These are phyloP conservation scores for Thalassaphorura encarpata DNA, from an alignment of 1,140 invertebrate genomes.

Conservation along the genomic window DNA sequence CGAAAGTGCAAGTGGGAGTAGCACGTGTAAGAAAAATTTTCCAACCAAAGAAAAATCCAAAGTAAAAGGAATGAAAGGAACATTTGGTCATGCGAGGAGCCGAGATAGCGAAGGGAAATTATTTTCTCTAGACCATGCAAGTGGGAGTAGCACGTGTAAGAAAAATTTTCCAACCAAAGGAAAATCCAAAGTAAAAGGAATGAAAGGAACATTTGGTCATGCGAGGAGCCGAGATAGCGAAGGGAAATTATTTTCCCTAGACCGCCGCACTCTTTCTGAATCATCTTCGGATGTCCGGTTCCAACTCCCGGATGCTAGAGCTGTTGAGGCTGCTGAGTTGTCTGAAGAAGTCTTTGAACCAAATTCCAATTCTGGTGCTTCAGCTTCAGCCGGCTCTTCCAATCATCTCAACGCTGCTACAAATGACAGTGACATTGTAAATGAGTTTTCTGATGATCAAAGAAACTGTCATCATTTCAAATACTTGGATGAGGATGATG, in stretches of 20 bases:
- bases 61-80: too few species aligned
- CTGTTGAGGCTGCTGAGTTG: neutral
- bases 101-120: neutral
- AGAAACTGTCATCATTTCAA: neutral
- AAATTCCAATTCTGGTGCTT: neutral
- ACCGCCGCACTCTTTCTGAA: constrained; percentile 15
- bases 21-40: too few species aligned
- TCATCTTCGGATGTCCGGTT: constrained; percentile 1
- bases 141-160: too few species aligned
- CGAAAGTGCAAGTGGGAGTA: too few species aligned
- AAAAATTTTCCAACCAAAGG: too few species aligned
- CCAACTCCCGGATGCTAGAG: too few species aligned
- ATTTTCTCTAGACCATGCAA: too few species aligned
- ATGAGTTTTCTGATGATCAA: neutral
- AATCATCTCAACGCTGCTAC: neutral
- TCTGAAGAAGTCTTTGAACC: neutral
- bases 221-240: neutral
- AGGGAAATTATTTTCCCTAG: constrained; percentile 14
- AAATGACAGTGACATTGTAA: neutral
- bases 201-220: constrained; percentile 10
- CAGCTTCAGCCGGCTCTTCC: neutral
- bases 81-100: constrained; percentile 1
- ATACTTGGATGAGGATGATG: neutral
- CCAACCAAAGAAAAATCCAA: too few species aligned
- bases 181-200: too few species aligned